Conservation (phyloP, 1,140 invertebrate species). For the Potamilus streckersoni region DNA sequence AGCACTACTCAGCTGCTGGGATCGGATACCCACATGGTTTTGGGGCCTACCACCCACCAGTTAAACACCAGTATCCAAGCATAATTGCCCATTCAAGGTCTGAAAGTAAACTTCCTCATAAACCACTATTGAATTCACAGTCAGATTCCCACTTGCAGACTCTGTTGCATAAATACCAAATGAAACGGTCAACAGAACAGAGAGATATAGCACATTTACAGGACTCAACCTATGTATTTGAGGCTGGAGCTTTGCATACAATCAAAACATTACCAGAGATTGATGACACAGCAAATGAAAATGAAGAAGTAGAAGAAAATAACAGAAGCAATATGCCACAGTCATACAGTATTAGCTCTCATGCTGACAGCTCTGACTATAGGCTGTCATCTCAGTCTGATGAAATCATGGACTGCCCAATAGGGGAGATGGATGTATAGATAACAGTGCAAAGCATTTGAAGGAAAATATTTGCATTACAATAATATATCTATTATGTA, state of each 20-base stretch:
- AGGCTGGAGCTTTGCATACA: background rate
- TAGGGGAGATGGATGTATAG: no score
- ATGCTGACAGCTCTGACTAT: no score
- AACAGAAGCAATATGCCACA: no score
- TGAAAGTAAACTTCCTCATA: slow-evolving; percentile 9
- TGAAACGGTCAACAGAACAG: slow-evolving; percentile 29
- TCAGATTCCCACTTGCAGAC: slow-evolving; percentile 20
- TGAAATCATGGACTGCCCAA: no score
- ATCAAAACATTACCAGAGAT: no score
- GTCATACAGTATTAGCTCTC: no score
- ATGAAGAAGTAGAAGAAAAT: no score
- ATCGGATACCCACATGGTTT: slow-evolving; percentile 7
- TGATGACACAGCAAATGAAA: no score
- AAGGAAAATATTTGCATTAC: no score
- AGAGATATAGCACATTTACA: slow-evolving; percentile 24
- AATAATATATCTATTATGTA: no score
- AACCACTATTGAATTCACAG: slow-evolving; percentile 18
- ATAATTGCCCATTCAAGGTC: background rate
- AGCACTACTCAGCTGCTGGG: slow-evolving; percentile 19
- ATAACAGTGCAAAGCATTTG: no score
- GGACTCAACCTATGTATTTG: slow-evolving; percentile 17
- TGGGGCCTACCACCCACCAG: background rate
- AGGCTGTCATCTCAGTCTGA: no score
- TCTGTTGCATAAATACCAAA: slow-evolving; percentile 13
- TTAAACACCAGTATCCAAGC: background rate